Evolutionary conservation across 2,113 vertebrate species (phyloP).

Genomic region (Acrocephalus kingi): DNA sequence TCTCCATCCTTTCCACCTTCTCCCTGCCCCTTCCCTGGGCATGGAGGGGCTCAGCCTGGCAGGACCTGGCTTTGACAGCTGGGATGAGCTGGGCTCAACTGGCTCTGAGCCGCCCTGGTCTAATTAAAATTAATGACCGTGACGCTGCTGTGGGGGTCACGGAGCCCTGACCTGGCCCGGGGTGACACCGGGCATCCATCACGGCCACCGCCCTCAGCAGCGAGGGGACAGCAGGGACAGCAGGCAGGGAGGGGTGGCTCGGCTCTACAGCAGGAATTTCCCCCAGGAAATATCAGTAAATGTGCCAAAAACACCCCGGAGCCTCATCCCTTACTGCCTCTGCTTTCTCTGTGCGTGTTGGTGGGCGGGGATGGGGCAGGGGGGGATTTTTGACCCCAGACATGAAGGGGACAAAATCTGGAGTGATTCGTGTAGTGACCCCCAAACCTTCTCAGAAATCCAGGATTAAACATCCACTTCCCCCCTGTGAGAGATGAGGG

Average conservation of each 20-base stretch:
- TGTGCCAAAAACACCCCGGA: neutral
- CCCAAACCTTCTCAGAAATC: neutral
- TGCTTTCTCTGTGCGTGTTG: accelerated
- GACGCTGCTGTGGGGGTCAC: neutral
- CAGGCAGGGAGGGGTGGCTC: neutral
- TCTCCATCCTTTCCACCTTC: neutral
- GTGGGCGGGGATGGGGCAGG: too few species aligned
- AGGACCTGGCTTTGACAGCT: accelerated
- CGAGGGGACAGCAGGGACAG: neutral
- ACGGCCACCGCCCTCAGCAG: neutral
- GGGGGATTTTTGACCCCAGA: neutral
- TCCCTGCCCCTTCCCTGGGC: neutral
- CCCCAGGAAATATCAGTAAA: neutral
- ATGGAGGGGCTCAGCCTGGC: neutral
- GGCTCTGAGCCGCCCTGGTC: neutral
- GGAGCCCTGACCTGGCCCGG: neutral
- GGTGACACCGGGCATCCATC: neutral
- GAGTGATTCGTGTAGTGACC: neutral
- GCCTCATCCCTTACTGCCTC: accelerated
- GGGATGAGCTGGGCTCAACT: neutral
- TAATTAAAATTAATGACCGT: neutral
- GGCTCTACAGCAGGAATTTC: neutral
- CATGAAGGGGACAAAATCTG: neutral
- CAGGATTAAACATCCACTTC: neutral
- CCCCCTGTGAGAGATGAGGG: accelerated